These are phyloP conservation scores for Ariopsis seemanni DNA, from an alignment of 2,113 vertebrate genomes.

Conservation along the genomic window DNA sequence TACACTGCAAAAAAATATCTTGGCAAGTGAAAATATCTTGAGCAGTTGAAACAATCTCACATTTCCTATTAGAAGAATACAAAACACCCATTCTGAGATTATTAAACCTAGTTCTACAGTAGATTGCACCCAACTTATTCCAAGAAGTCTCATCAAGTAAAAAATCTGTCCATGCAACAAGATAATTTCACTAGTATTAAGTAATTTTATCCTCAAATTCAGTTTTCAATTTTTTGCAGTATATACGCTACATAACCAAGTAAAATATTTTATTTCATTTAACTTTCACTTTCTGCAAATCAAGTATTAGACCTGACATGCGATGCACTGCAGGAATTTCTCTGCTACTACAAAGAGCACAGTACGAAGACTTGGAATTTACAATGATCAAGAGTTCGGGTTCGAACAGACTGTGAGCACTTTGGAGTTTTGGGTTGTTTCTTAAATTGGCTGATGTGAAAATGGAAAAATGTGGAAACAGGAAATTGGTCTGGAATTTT, in stretches of 20 bases:
- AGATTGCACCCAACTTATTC: too few species aligned
- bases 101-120: too few species aligned
- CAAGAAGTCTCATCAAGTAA: too few species aligned
- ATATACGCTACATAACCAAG: too few species aligned
- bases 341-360: neutral
- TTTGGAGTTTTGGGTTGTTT: neutral
- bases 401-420: neutral
- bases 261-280: neutral
- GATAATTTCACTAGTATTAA: too few species aligned
- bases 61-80: too few species aligned
- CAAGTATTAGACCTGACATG: neutral
- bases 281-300: neutral
- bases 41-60: too few species aligned
- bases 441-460: neutral
- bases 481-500: conserved; percentile 4
- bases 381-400: neutral
- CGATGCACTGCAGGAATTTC: neutral
- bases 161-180: too few species aligned
- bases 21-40: too few species aligned
- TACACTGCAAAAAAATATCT: neutral
- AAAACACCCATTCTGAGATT: too few species aligned
- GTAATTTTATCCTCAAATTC: too few species aligned
- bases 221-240: too few species aligned
- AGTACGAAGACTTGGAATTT: neutral
- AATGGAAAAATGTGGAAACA: conserved; percentile 18